Base-by-base conservation (phyloP, 2,113 vertebrate species). In the Cebus imitator region DNA sequence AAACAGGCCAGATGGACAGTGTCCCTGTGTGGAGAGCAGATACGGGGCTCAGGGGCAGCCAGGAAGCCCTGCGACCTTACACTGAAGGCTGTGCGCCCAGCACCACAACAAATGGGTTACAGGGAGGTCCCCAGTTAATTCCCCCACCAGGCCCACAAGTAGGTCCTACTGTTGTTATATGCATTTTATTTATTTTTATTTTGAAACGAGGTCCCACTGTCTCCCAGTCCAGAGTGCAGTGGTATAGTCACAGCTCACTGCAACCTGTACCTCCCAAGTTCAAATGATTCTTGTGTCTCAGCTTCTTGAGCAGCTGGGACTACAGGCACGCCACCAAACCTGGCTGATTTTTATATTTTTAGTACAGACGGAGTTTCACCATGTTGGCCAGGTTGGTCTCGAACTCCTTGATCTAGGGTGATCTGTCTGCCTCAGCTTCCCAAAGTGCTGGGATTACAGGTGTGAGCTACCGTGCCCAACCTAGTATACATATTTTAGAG, bases 1-100 rank as follows among this genome's bases (percentile, higher is more conserved):
- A n/a, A 23, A 2, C 5, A 0, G 30, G 68, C 9, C 0, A 23
- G 11, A 6, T 4, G 68, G 0, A 8, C 13, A 0, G 12, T 0
- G 18, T 23, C 14, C 82, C 21, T 0, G 17, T 0, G 25, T 23
- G 83, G 82, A 27, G 87, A 21, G 57, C 30, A 79, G 96, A 86
- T 93, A 78, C 14, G 3, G 73, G 61, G 11, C 52, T 37, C 76
- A 11, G 57, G 3, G 37, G 61, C 12, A 73, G 0, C 4, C 50
- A 0, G 0, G 86, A 9, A 48, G n/a, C 75, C 73, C 1, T 0
- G 30, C 17, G 37, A 70, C 87, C 75, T 27, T 30, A 70, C 13
- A 0, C 17, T 0, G 9, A 5, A 66, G 81, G 37, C 40, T 5
- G 14, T 1, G 1, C 4, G 68, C 78, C 70, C 5, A 0, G 72